A percentile compares a stretch with the other conserved stretches of the same genome.
Evolutionary conservation across 2,888 invertebrate species (phyloP).

Genomic region (Brachylomia viminalis): DNA sequence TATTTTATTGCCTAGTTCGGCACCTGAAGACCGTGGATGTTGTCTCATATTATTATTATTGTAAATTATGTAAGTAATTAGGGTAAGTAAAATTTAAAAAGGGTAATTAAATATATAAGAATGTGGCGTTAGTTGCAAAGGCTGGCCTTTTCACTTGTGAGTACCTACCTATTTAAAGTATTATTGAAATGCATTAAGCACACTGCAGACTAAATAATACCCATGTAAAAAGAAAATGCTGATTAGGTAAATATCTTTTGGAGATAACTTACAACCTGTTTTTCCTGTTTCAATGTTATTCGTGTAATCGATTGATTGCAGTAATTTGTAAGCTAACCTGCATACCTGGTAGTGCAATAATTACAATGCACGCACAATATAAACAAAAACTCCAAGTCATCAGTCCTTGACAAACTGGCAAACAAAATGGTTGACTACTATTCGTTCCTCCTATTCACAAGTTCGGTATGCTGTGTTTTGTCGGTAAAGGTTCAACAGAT

Average conservation of each 20-base stretch:
- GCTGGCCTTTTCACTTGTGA: too few species aligned
- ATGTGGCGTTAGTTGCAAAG: too few species aligned
- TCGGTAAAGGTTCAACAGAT: constrained; percentile 84
- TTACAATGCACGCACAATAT: background rate
- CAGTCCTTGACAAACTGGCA: background rate
- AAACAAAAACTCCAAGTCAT: background rate
- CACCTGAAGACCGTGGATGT: too few species aligned
- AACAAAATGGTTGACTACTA: background rate
- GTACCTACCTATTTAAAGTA: background rate
- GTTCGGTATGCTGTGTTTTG: constrained; percentile 62
- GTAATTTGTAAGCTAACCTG: background rate
- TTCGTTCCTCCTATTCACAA: background rate
- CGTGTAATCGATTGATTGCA: background rate
- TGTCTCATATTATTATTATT: too few species aligned
- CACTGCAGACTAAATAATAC: background rate
- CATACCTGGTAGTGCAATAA: background rate
- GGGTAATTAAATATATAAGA: too few species aligned
- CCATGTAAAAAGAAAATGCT: background rate
- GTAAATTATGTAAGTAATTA: too few species aligned
- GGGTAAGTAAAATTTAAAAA: too few species aligned
- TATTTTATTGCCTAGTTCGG: too few species aligned
- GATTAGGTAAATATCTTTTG: background rate
- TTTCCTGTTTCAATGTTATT: background rate
- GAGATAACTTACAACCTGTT: background rate
- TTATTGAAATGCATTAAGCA: background rate